phyloP scores from a whole-genome alignment of 2,888 invertebrate species.

The Zele albiditarsus region DNA sequence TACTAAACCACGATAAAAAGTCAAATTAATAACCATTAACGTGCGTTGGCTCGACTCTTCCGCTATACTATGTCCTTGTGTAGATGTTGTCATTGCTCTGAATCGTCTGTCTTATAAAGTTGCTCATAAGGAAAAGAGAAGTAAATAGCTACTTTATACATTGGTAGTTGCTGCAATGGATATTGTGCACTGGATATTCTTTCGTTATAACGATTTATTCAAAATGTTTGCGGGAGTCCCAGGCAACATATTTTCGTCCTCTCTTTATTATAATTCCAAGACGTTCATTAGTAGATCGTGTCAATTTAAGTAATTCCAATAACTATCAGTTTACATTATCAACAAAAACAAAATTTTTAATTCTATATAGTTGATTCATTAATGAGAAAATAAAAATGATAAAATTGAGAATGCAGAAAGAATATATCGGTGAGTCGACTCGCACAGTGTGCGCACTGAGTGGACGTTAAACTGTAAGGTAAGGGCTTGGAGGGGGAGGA shows the following conservation, averaged over 20 bases:
- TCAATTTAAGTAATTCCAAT: background rate
- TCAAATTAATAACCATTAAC: slow-evolving; percentile 57
- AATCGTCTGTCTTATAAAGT: slow-evolving; percentile 34
- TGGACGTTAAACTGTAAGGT: slow-evolving; percentile 34
- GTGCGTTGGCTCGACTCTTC: slow-evolving; percentile 10
- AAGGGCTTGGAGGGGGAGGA: slow-evolving; percentile 4
- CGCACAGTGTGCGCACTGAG: slow-evolving; percentile 22
- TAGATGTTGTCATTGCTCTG: background rate
- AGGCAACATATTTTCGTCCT: background rate
- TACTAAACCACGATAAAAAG: slow-evolving; percentile 46
- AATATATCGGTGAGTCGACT: background rate
- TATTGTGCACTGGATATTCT: background rate
- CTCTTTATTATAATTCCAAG: background rate
- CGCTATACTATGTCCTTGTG: slow-evolving; percentile 22
- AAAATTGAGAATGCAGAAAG: background rate
- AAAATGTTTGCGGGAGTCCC: background rate
- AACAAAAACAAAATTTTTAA: background rate
- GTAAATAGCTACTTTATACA: background rate
- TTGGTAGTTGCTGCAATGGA: background rate
- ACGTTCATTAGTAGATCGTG: background rate
- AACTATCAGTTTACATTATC: background rate
- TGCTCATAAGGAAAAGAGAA: slow-evolving; percentile 1
- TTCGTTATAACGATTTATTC: background rate
- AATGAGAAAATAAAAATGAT: background rate
- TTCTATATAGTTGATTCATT: background rate